Evolutionary conservation across 2,888 invertebrate genomes (phyloP).

Genomic region (Xylota sylvarum): DNA sequence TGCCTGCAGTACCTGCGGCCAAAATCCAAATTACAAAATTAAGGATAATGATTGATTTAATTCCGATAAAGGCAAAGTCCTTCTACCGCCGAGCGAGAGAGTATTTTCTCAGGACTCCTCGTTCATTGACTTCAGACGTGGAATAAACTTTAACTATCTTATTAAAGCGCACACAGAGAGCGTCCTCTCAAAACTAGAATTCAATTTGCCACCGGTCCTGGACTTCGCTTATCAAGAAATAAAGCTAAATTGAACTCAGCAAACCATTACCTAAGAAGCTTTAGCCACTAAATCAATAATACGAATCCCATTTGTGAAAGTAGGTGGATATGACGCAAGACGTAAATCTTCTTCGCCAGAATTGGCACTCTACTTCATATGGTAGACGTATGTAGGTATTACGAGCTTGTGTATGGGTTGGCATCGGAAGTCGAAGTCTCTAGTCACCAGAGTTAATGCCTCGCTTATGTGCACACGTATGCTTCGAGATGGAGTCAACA

Average conservation of each 20-base stretch:
- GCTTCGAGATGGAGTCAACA: constrained; percentile 31
- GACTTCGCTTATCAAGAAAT: constrained; percentile 23
- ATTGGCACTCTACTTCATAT: constrained; percentile 4
- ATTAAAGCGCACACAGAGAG: constrained; percentile 25
- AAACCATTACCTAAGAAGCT: constrained; percentile 68
- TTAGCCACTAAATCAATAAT: constrained; percentile 71
- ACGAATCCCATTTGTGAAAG: constrained; percentile 56
- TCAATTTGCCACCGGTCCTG: constrained; percentile 53
- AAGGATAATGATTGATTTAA: constrained; percentile 60
- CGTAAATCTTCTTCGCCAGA: constrained; percentile 15
- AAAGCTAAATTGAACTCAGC: constrained; percentile 51
- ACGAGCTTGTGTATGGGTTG: not conserved
- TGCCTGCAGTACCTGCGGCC: constrained; percentile 27
- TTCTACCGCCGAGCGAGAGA: not conserved
- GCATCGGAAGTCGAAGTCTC: constrained; percentile 1
- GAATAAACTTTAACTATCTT: constrained; percentile 19
- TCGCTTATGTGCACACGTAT: constrained; percentile 23
- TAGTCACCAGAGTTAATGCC: constrained; percentile 2
- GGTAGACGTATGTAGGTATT: not conserved
- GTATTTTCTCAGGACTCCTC: constrained; percentile 8
- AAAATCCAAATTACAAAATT: constrained; percentile 62
- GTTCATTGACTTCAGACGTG: constrained; percentile 11
- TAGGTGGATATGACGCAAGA: constrained; percentile 36
- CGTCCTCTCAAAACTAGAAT: constrained; percentile 41
- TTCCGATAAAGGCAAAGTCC: constrained; percentile 9